Conservation (phyloP, 2,113 vertebrate genomes). For the Microcebus tavaratra region DNA sequence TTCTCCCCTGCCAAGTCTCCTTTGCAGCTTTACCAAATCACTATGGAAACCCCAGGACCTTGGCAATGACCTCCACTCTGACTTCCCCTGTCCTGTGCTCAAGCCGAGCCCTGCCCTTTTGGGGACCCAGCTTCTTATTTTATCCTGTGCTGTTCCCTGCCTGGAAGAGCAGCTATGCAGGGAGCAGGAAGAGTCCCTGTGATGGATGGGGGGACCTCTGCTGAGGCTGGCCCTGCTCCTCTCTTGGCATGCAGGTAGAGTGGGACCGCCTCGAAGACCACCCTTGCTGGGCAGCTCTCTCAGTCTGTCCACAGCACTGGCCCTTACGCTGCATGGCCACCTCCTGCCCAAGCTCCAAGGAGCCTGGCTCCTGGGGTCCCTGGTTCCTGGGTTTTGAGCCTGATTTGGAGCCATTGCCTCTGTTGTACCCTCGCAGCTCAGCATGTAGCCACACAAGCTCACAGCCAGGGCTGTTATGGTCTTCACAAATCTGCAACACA, state of each 20-base stretch:
- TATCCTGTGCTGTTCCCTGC: neutral
- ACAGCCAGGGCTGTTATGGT: neutral
- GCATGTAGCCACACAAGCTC: neutral
- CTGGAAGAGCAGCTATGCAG: neutral
- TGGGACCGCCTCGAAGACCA: rapidly evolving
- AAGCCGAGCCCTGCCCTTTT: neutral
- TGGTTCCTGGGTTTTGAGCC: rapidly evolving
- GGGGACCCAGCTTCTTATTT: neutral
- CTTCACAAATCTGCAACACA: neutral
- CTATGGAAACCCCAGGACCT: neutral
- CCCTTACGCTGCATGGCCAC: neutral
- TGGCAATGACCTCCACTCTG: no score
- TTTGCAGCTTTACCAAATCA: neutral
- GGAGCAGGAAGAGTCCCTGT: no score
- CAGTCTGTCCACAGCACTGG: neutral
- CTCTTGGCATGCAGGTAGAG: neutral
- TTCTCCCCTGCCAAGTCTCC: neutral
- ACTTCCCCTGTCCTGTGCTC: neutral
- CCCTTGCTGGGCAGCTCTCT: neutral
- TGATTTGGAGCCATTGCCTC: neutral
- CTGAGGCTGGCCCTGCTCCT: neutral
- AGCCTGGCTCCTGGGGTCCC: neutral
- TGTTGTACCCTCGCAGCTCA: neutral
- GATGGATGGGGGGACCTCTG: neutral
- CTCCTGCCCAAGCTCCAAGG: neutral